Evolutionary conservation across 2,888 invertebrate species (phyloP), one percentile per base, ranked within the genome.

Genomic region (Hyalella azteca): DNA sequence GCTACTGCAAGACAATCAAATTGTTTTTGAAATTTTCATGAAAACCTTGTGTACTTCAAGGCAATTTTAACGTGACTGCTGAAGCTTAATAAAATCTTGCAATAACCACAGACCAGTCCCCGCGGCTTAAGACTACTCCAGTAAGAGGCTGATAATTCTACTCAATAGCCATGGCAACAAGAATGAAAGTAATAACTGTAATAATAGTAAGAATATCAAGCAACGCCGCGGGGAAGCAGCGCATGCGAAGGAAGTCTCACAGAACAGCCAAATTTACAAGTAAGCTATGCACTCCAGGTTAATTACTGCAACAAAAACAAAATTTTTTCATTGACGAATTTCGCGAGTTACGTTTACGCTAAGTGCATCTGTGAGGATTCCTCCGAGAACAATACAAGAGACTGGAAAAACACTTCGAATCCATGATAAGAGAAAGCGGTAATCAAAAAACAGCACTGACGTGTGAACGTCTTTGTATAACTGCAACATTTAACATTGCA

Each of bases 101-200:
- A 66, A 29, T 36, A 66, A 29, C 66, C 29, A 19, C 36, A 29
- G 36, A 39, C 66, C 22, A 66, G n/a, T 66, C 66, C 66, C 66
- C 66, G 66, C 66, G 66, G 66, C 66, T 36, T 36, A 66, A 59
- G 29, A 54, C 26, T 26, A 13, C 66, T 66, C 32, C 66, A 66
- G 54, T 54, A 54, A 66, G 66, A 66, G 32, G n/a, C 66, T 66
- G 36, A 36, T 36, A 66, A 32, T 29, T 66, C 66, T 66, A 66
- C 66, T 66, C 66, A 66, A 66, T 66, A 66, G 66, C 66, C 36
- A 66, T 66, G 29, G 66, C 66, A 66, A 66, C 36, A 66, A 36
- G 66, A 66, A 66, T 36, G 32, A 66, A 36, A 66, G 66, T 59
- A 59, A 22, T 66, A 36, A 36, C 29, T 36, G 19, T 29, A 66